A percentile compares a stretch with the other conserved stretches of the same genome.
Evolutionary conservation across 2,113 vertebrate species (phyloP).

Genomic region (Gnathonemus echidnorhynchus): DNA sequence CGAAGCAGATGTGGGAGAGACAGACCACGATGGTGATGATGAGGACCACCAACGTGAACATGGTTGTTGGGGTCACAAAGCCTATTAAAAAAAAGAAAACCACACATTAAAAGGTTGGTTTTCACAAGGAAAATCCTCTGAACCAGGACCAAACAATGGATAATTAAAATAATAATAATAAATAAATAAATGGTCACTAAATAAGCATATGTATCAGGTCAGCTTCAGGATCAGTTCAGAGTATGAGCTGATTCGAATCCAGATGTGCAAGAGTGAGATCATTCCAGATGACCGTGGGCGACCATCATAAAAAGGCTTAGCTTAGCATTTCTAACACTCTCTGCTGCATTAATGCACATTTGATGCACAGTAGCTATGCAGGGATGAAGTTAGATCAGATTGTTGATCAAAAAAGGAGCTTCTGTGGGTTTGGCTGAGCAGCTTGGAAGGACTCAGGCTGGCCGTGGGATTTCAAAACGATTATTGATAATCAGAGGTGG

Average conservation of each 20-base stretch:
- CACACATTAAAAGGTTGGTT: neutral
- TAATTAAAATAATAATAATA: neutral
- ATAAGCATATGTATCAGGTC: neutral
- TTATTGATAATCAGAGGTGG: neutral
- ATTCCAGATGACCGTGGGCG: neutral
- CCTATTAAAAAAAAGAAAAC: constrained; percentile 49
- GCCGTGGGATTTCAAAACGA: neutral
- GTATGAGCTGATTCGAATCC: neutral
- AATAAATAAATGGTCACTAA: neutral
- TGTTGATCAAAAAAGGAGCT: neutral
- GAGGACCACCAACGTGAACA: constrained; percentile 95
- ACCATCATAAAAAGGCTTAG: neutral
- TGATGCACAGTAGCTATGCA: neutral
- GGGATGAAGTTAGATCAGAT: neutral
- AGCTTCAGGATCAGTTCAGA: neutral
- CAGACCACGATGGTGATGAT: constrained; percentile 95
- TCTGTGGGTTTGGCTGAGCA: neutral
- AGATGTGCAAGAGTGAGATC: neutral
- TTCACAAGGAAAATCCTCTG: neutral
- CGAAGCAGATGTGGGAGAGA: constrained; percentile 91
- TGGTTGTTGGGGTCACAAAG: constrained; percentile 81
- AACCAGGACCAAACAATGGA: neutral
- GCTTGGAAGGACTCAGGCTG: neutral
- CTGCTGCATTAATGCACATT: neutral
- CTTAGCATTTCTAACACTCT: neutral